These are phyloP conservation scores for Phrixothrix hirtus DNA, from an alignment of 2,888 invertebrate species.

Conservation along the genomic window DNA sequence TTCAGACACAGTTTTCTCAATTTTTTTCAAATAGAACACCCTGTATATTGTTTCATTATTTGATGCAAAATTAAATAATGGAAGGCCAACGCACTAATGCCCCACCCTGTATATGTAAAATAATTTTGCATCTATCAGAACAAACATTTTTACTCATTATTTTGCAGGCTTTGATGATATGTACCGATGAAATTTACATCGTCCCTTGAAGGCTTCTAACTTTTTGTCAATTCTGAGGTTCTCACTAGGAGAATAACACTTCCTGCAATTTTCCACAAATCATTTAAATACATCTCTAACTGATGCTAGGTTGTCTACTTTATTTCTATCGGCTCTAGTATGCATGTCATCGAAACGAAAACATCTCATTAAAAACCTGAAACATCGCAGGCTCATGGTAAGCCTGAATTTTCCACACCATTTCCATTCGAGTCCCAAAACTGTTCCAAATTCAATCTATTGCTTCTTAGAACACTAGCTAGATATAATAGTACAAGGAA, in stretches of 20 bases:
- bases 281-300: no score
- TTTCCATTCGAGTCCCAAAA: not conserved
- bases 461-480: not conserved
- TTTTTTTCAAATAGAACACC: no score
- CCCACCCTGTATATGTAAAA: no score
- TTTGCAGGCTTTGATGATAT: no score
- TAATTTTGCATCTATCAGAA: not conserved
- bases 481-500: not conserved
- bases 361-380: not conserved
- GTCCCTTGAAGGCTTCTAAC: not conserved
- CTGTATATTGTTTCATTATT: no score
- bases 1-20: no score
- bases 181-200: not conserved
- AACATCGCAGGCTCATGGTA: not conserved
- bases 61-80: no score
- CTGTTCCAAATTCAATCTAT: not conserved
- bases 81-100: no score
- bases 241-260: not conserved
- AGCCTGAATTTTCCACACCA: not conserved
- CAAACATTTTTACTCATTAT: no score
- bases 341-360: not conserved
- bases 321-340: not conserved
- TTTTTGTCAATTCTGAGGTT: not conserved
- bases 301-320: not conserved
- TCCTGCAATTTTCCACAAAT: not conserved